Base-by-base conservation (phyloP, 1,140 invertebrate species). In the Eciton burchellii region DNA sequence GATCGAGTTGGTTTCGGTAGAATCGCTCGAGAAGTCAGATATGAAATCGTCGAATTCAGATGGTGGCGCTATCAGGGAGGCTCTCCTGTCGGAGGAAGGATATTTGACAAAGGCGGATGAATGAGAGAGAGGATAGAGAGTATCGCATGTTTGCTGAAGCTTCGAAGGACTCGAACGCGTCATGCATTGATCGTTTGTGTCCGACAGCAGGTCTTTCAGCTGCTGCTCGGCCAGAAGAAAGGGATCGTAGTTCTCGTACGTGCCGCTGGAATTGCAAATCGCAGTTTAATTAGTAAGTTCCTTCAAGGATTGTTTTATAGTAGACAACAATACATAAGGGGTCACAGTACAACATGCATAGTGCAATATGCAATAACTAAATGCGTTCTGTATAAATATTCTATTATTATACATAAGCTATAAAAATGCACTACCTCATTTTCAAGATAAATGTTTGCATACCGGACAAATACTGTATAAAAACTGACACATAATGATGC, bases 211-310 rank as follows among this genome's bases (percentile, higher is more conserved):
- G 84, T 97, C 96, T 90, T 95, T 95, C 89, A 97, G 94, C 91
- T 97, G 96, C n/a, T 95, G 94, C 86, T 96, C 96, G 2, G 96
- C 96, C 79, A 95, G 94, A 43, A 95, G 89, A 91, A 96, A 96
- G 47, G 96, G 96, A 91, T 97, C 95, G 91, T 96, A 96, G 24
- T 94, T 93, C 68, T 94, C 91, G 70, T 83, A 83, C 5, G 89
- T 76, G 49, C 94, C 94, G 65, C 94, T 95, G 90, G 66, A 94
- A 89, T 21, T 52, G 57, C 3, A 66, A 43, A 16, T 21, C 59
- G 47, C 21, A 65, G 52, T 56, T 16, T 16, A 4, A 29, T 66
- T 24, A 43, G 0, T 57, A 16, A 14, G n/a, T 29, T n/a, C 41
- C 9, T 35, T 49, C 19, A 16, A 1, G 11, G 47, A 43, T 14